phyloP scores from a whole-genome alignment of 2,888 invertebrate genomes.

The Diabrotica balteata region DNA sequence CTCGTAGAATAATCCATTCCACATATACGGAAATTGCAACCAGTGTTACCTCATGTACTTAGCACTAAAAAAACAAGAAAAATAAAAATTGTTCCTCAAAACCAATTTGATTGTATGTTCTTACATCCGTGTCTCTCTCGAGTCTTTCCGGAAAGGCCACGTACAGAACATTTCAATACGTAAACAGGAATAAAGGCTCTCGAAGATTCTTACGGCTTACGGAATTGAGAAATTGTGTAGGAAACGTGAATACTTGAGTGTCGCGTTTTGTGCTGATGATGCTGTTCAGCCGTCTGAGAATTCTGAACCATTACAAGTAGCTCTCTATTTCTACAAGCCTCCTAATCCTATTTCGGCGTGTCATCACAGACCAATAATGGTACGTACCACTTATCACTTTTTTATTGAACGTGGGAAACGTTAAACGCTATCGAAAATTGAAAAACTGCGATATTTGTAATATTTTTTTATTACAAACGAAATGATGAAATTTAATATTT shows the following conservation, averaged over 20 bases:
- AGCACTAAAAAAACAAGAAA: background rate
- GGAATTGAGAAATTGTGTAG: slow-evolving; percentile 17
- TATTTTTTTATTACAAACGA: too few relatives aligned
- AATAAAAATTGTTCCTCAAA: background rate
- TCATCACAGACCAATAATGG: background rate
- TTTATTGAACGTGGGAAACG: too few relatives aligned
- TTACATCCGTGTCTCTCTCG: background rate
- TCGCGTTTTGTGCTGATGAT: slow-evolving; percentile 13
- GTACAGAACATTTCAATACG: slow-evolving; percentile 17
- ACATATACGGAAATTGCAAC: background rate
- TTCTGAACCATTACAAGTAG: slow-evolving; percentile 7
- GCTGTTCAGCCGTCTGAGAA: slow-evolving; percentile 2
- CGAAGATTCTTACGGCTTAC: slow-evolving; percentile 3
- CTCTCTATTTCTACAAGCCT: background rate
- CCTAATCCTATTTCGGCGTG: background rate
- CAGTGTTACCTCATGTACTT: background rate
- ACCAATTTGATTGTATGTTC: slow-evolving; percentile 16
- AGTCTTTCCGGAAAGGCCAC: slow-evolving; percentile 7
- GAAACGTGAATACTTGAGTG: slow-evolving; percentile 19
- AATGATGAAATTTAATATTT: too few relatives aligned
- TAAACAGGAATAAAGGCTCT: slow-evolving; percentile 14
- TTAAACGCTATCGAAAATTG: too few relatives aligned
- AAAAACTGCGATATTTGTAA: too few relatives aligned
- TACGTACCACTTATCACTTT: too few relatives aligned
- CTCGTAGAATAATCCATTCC: too few relatives aligned